Percentiles rank a stretch among this genome's conserved stretches.
These are phyloP conservation scores for Mixornis gularis DNA, from an alignment of 2,113 vertebrate species.

Conservation along the genomic window DNA sequence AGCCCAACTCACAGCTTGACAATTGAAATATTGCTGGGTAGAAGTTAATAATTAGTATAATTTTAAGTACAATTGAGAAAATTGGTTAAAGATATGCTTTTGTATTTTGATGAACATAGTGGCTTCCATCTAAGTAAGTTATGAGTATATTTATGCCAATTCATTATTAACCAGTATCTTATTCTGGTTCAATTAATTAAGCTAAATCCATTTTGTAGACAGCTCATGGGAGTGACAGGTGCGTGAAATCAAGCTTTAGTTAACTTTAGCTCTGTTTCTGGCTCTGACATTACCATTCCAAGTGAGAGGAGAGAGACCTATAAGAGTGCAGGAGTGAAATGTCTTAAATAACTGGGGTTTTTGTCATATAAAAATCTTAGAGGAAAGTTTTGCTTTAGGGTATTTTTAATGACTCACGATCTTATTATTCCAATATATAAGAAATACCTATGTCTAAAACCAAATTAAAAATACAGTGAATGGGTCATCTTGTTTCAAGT, in stretches of 20 bases:
- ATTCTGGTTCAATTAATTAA: background rate
- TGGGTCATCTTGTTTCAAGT: accelerated
- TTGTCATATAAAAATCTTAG: background rate
- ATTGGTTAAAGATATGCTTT: background rate
- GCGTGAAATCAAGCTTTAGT: background rate
- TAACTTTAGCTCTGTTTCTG: background rate
- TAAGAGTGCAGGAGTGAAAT: background rate
- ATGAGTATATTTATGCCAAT: background rate
- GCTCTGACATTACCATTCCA: background rate
- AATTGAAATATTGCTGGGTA: background rate
- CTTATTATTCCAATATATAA: background rate
- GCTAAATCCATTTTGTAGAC: background rate
- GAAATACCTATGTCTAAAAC: background rate
- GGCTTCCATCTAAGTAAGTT: background rate
- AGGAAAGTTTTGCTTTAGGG: background rate
- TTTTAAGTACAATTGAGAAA: background rate
- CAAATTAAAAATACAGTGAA: background rate
- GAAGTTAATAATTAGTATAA: background rate
- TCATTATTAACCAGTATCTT: background rate
- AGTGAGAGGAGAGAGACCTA: background rate
- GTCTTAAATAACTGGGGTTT: background rate
- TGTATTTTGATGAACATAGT: background rate
- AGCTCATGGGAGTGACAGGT: background rate
- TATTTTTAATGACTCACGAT: background rate
- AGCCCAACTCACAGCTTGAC: background rate